Conservation (phyloP, 30 jellyfish, hydroid and myxozoan species). For the Turritopsis rubra region DNA sequence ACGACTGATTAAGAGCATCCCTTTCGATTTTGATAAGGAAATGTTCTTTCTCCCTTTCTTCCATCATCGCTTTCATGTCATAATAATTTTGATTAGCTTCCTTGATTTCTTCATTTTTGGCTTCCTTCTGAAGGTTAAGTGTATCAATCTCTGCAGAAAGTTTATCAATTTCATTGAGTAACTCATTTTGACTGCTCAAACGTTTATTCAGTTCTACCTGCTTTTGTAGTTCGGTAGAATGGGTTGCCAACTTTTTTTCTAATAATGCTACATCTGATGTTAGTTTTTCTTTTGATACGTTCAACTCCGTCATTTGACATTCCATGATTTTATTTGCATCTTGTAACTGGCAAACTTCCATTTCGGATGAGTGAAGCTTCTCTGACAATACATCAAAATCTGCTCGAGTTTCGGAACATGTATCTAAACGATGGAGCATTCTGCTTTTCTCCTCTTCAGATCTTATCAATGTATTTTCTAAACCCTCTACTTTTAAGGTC, state of each 20-base stretch:
- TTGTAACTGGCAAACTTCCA: background rate
- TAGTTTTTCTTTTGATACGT: background rate
- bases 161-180: background rate
- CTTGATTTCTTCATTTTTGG: background rate
- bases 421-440: background rate
- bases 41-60: background rate
- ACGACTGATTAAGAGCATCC: conserved; percentile 1
- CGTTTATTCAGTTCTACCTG: background rate
- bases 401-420: background rate
- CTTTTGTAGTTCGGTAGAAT: background rate
- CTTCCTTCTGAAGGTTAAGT: background rate
- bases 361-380: background rate
- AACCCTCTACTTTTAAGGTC: background rate
- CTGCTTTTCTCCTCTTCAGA: background rate
- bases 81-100: background rate
- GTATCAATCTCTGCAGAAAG: background rate
- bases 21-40: conserved; percentile 6
- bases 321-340: background rate
- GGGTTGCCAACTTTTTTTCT: background rate
- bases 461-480: background rate
- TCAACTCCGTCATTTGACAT: background rate
- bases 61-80: background rate
- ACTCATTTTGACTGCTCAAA: background rate
- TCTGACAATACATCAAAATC: background rate
- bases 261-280: background rate